phyloP scores from a whole-genome alignment of 1,140 invertebrate species.

The Pararge aegeria region DNA sequence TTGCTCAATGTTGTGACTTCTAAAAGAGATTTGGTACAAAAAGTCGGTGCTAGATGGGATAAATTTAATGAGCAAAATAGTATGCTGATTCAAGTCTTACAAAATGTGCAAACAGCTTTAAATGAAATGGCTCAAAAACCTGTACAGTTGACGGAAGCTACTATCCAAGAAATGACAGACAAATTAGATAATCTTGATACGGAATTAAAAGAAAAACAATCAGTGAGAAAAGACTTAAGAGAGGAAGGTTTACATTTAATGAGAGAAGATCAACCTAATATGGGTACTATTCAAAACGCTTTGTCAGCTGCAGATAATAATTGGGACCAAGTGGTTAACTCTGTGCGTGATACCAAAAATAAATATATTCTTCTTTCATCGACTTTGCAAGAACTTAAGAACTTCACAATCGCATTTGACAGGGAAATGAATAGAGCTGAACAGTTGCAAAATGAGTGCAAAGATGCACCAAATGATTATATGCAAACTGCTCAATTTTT shows the following conservation, averaged over 20 bases:
- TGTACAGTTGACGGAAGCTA: constrained; percentile 81
- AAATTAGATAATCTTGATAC: constrained; percentile 74
- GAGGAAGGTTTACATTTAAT: constrained; percentile 88
- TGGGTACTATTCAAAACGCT: constrained; percentile 88
- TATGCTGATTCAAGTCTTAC: constrained; percentile 82
- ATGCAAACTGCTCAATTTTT: constrained; percentile 82
- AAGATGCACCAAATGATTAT: constrained; percentile 84
- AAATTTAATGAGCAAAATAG: constrained; percentile 85
- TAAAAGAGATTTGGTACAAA: constrained; percentile 84
- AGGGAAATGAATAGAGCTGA: constrained; percentile 85
- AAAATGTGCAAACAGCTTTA: constrained; percentile 80
- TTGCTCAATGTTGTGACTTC: constrained; percentile 83
- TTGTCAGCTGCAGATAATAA: constrained; percentile 87
- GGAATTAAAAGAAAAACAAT: constrained; percentile 73
- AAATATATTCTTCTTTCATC: constrained; percentile 87
- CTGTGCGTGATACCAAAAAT: constrained; percentile 86
- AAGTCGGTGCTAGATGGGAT: constrained; percentile 84
- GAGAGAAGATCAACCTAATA: constrained; percentile 89
- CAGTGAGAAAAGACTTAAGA: constrained; percentile 69
- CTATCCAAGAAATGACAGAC: constrained; percentile 81
- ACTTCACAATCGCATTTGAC: constrained; percentile 84
- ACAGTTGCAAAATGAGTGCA: constrained; percentile 80
- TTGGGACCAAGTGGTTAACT: constrained; percentile 88
- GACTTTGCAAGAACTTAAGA: constrained; percentile 88
- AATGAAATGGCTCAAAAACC: constrained; percentile 80